These are phyloP conservation scores for Heterochromis multidens DNA, from an alignment of 2,113 vertebrate genomes.

Conservation along the genomic window DNA sequence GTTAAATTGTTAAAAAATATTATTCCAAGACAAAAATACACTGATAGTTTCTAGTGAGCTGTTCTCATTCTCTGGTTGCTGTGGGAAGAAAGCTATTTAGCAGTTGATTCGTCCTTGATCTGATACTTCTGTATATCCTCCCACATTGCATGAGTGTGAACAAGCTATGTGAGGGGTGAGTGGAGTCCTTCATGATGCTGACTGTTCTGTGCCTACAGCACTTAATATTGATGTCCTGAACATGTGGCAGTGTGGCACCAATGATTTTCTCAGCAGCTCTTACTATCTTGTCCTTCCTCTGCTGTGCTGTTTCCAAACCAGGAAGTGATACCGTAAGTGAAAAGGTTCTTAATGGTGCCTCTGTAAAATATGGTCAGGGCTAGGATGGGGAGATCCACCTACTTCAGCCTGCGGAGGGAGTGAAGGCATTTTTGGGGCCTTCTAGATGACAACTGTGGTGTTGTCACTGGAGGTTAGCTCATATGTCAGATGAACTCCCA, in stretches of 20 bases:
- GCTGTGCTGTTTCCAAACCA: too few species aligned
- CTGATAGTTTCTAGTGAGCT: not conserved
- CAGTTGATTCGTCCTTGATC: not conserved
- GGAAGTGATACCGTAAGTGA: too few species aligned
- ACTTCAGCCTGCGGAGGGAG: not conserved
- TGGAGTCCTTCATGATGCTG: not conserved
- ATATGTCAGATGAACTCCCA: not conserved
- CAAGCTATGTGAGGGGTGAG: rapidly evolving
- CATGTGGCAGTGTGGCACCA: not conserved
- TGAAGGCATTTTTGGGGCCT: not conserved
- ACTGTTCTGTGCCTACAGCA: not conserved
- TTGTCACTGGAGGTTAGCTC: not conserved
- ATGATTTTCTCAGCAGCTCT: not conserved
- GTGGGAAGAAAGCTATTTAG: not conserved
- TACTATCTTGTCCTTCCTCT: not conserved
- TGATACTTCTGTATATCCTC: not conserved
- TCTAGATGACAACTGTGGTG: not conserved
- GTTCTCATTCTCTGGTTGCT: not conserved
- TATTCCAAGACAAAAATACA: not conserved
- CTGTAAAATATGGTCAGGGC: not conserved
- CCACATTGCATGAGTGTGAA: not conserved
- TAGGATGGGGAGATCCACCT: not conserved
- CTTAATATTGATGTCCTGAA: not conserved
- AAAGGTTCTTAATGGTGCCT: not conserved
- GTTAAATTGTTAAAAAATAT: not conserved